Evolutionary conservation across 2,888 invertebrate genomes (phyloP).

Genomic region (Oxystoma pomonae): DNA sequence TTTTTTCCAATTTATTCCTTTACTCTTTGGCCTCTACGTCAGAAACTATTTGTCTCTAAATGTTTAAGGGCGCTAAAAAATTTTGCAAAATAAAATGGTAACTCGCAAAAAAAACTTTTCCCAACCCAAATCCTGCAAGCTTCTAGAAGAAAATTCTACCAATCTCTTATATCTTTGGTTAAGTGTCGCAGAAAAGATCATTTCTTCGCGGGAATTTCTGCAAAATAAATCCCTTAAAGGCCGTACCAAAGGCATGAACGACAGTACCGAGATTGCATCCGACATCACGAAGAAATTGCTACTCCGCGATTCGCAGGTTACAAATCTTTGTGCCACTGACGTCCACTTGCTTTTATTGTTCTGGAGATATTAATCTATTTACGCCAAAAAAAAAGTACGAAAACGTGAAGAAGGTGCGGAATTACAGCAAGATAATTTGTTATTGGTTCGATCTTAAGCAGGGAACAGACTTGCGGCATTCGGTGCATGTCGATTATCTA

Average conservation of each 20-base stretch:
- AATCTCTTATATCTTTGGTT: no score
- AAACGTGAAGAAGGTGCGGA: neutral
- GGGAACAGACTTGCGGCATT: no score
- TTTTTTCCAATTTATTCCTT: no score
- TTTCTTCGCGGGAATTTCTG: neutral
- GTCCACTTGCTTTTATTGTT: neutral
- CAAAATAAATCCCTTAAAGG: neutral
- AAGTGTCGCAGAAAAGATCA: neutral
- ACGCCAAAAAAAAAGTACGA: neutral
- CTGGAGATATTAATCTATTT: neutral
- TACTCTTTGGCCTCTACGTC: no score
- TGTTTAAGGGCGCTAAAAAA: no score
- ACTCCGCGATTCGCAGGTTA: neutral
- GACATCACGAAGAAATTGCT: neutral
- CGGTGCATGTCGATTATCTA: no score
- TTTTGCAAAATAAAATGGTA: no score
- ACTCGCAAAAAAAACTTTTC: no score
- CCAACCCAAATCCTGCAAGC: no score
- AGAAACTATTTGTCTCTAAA: no score
- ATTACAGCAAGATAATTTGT: neutral
- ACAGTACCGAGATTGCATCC: neutral
- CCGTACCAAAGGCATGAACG: neutral
- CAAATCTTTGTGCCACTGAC: neutral
- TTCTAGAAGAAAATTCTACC: no score
- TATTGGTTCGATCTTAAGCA: no score